phyloP scores from a whole-genome alignment of 2,113 vertebrate species.

The Catharus bicknelli region DNA sequence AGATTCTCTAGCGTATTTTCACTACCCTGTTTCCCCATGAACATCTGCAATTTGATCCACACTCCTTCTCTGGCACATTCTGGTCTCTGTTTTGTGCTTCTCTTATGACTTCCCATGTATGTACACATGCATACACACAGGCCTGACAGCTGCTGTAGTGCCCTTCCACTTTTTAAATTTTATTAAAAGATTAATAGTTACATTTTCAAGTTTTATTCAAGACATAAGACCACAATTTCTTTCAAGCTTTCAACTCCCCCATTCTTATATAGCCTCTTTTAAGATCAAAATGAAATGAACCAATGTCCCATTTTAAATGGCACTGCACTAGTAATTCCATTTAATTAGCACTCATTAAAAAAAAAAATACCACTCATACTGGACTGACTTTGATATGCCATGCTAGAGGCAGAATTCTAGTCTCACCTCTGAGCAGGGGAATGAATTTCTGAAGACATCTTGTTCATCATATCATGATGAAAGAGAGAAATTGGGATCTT shows the following conservation, averaged over 20 bases:
- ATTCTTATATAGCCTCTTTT: background rate
- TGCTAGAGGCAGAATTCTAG: background rate
- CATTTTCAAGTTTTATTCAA: background rate
- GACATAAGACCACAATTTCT: background rate
- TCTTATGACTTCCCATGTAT: background rate
- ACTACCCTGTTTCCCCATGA: background rate
- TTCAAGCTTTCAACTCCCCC: background rate
- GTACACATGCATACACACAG: accelerated
- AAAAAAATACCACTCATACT: background rate
- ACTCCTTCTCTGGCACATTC: background rate
- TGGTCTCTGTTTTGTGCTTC: background rate
- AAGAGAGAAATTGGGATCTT: background rate
- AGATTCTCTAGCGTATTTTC: background rate
- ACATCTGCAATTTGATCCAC: background rate
- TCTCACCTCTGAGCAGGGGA: background rate
- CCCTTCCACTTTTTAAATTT: background rate
- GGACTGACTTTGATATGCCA: background rate
- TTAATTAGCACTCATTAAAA: background rate
- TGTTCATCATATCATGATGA: background rate
- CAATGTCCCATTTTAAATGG: background rate
- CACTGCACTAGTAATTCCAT: background rate
- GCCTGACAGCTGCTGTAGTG: background rate
- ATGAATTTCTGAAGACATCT: background rate
- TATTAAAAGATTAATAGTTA: background rate
- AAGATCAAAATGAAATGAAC: background rate